Percentiles rank a stretch among this genome's conserved stretches.
phyloP scores from a whole-genome alignment of 2,888 invertebrate species.

The Girardia tigrina region DNA sequence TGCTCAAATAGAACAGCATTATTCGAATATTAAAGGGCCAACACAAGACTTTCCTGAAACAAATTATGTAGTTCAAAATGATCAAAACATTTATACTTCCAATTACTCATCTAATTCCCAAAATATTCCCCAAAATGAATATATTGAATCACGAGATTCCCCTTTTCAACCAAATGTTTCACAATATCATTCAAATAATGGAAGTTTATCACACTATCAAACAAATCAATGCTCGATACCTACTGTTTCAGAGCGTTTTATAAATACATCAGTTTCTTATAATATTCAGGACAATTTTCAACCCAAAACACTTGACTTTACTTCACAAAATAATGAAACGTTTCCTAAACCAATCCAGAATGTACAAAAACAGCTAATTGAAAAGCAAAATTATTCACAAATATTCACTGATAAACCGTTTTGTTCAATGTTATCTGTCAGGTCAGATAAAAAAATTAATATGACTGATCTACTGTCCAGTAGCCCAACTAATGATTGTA shows the following conservation, averaged over 20 bases:
- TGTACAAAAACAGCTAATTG: background rate
- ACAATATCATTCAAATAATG: background rate
- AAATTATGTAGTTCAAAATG: background rate
- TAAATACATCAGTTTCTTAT: background rate
- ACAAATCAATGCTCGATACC: background rate
- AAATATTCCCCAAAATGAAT: background rate
- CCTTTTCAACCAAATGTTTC: background rate
- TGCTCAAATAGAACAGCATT: too few relatives aligned
- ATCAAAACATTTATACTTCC: background rate
- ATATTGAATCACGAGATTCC: background rate
- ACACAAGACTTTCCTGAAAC: background rate
- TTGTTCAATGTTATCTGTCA: background rate
- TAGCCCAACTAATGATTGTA: slow-evolving; percentile 20
- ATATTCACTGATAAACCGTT: background rate
- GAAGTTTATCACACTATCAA: background rate
- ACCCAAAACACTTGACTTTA: background rate
- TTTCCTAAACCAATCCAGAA: background rate
- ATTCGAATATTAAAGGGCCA: background rate
- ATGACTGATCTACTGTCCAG: slow-evolving; percentile 31
- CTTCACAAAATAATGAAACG: background rate
- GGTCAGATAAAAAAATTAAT: background rate
- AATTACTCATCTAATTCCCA: background rate
- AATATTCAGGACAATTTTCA: background rate
- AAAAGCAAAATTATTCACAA: background rate
- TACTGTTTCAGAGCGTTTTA: background rate